Conservation (phyloP, 2,888 invertebrate genomes). For the Plebejus argus region DNA sequence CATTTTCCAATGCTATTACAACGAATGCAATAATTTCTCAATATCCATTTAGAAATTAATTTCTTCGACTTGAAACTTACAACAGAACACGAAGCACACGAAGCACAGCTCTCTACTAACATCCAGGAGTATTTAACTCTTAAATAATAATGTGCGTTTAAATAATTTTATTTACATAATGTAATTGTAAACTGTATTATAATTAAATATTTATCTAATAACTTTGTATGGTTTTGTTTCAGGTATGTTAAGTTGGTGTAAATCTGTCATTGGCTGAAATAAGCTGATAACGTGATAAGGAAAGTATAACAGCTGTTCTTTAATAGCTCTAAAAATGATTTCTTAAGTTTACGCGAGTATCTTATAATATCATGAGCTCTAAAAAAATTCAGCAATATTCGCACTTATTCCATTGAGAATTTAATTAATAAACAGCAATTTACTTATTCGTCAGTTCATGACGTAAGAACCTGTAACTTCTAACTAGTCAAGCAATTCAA, state of each 20-base stretch:
- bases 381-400: too few relatives aligned
- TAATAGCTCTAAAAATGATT: too few relatives aligned
- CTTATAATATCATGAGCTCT: too few relatives aligned
- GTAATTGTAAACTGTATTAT: too few relatives aligned
- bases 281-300: not conserved
- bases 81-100: constrained; percentile 5
- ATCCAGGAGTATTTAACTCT: not conserved
- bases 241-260: not conserved
- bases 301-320: not conserved
- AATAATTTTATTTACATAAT: not conserved
- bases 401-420: too few relatives aligned
- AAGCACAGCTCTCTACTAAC: not conserved
- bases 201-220: not conserved
- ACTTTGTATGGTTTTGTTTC: not conserved
- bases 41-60: not conserved
- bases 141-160: not conserved
- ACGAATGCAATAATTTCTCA: constrained; percentile 17
- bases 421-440: too few relatives aligned
- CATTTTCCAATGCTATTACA: not conserved
- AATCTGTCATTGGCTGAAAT: not conserved
- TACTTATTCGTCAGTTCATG: too few relatives aligned
- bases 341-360: too few relatives aligned
- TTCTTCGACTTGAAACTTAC: not conserved
- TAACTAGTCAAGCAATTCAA: too few relatives aligned
- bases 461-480: too few relatives aligned